phyloP scores from a whole-genome alignment of 2,888 invertebrate species.

The Oscheius myriophilus region DNA sequence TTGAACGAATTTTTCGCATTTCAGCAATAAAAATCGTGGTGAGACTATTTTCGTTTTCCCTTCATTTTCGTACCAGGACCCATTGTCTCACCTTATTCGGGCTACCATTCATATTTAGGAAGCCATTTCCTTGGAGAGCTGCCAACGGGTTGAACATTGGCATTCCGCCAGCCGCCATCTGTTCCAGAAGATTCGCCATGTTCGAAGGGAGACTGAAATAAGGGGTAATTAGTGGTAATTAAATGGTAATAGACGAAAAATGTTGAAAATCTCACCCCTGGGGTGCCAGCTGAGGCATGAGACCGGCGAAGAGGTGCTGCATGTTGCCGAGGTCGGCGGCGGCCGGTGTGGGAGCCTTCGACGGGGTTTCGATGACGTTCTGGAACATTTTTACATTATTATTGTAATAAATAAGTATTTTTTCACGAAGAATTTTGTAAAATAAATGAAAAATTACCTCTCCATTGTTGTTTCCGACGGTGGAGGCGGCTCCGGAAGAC shows the following conservation, averaged over 20 bases:
- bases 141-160: conserved; percentile 19
- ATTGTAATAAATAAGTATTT: not conserved
- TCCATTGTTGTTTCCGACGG: conserved; percentile 16
- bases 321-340: conserved; percentile 16
- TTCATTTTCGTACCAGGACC: too few species aligned
- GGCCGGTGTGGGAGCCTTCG: conserved; percentile 13
- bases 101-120: conserved; percentile 2
- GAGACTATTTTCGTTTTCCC: too few species aligned
- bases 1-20: too few species aligned
- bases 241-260: not conserved
- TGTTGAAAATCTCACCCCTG: not conserved
- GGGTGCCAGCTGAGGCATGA: conserved; percentile 22
- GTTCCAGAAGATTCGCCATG: conserved; percentile 25
- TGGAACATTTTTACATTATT: too few species aligned
- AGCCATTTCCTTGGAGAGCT: conserved; percentile 6
- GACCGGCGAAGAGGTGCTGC: conserved; percentile 24
- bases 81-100: conserved; percentile 21
- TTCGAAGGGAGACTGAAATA: not conserved
- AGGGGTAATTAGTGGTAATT: too few species aligned
- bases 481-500: conserved; percentile 31
- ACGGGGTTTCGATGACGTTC: conserved; percentile 4
- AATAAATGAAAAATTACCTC: conserved; percentile 8
- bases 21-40: too few species aligned
- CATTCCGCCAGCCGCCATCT: conserved; percentile 18
- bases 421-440: not conserved